phyloP scores from a whole-genome alignment of 2,797 vertebrate genomes.

The Anguilla marmorata region DNA sequence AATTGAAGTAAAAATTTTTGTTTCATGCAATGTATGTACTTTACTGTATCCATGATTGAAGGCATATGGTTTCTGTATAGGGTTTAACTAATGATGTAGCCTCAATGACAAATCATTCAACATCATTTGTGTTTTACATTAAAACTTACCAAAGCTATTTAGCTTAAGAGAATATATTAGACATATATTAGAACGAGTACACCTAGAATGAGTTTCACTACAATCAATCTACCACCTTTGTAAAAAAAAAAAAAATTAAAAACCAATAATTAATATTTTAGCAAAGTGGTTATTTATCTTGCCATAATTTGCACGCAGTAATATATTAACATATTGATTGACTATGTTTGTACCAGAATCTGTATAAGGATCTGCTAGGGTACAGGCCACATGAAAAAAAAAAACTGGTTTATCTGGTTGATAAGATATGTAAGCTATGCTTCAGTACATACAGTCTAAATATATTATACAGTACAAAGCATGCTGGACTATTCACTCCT shows the following conservation, averaged over 20 bases:
- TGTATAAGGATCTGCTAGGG: not conserved
- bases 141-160: slow-evolving; percentile 1
- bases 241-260: not conserved
- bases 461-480: not conserved
- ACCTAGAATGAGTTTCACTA: not conserved
- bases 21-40: not conserved
- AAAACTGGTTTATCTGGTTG: not conserved
- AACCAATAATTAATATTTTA: not conserved
- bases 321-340: not conserved
- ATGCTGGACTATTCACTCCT: slow-evolving; percentile 17
- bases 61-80: not conserved
- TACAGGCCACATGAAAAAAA: not conserved
- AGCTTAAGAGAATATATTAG: not conserved
- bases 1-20: no score
- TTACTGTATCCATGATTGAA: not conserved
- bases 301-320: no score
- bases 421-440: not conserved
- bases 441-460: not conserved
- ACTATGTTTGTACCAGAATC: not conserved
- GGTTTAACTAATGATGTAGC: not conserved
- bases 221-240: not conserved
- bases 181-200: not conserved
- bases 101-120: not conserved
- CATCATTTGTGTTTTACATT: not conserved
- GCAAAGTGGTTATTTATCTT: not conserved